phyloP scores from a whole-genome alignment of 92 coral and sea anemone species.

The Parazoanthus swiftii region DNA sequence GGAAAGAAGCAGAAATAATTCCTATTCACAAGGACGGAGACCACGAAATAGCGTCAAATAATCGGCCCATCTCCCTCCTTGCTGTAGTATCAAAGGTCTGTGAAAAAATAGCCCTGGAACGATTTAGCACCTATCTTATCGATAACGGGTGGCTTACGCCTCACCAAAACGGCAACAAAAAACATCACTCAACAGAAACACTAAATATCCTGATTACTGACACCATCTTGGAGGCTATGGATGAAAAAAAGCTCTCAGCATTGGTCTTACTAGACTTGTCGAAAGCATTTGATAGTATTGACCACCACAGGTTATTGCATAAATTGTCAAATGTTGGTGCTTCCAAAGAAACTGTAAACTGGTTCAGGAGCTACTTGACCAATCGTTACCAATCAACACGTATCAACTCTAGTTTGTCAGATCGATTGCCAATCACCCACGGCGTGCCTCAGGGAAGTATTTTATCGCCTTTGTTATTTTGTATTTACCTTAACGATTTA shows the following conservation, averaged over 20 bases:
- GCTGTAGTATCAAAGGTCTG: too few species aligned
- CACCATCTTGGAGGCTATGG: conserved; percentile 1
- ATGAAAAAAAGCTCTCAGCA: neutral
- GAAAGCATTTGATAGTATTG: conserved; percentile 11
- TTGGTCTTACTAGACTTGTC: neutral
- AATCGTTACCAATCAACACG: too few species aligned
- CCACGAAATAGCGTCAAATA: conserved; percentile 30
- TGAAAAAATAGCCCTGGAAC: too few species aligned
- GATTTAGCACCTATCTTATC: too few species aligned
- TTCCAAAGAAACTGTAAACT: too few species aligned
- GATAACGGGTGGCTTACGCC: neutral
- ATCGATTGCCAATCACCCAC: too few species aligned
- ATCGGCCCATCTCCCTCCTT: conserved; percentile 35
- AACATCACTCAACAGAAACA: neutral
- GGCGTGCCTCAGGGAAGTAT: too few species aligned
- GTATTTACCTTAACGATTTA: conserved; percentile 35
- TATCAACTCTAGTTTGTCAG: too few species aligned
- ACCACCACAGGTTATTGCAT: neutral
- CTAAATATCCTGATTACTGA: neutral
- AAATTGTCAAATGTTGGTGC: neutral
- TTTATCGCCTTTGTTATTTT: conserved; percentile 15
- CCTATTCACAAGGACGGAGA: conserved; percentile 12
- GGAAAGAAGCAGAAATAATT: conserved; percentile 39
- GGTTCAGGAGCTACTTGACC: too few species aligned
- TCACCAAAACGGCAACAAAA: conserved; percentile 36